A percentile compares a stretch with the other conserved stretches of the same genome.
Conservation (phyloP, 2,888 invertebrate species). For the Ptychoptera albimana region DNA sequence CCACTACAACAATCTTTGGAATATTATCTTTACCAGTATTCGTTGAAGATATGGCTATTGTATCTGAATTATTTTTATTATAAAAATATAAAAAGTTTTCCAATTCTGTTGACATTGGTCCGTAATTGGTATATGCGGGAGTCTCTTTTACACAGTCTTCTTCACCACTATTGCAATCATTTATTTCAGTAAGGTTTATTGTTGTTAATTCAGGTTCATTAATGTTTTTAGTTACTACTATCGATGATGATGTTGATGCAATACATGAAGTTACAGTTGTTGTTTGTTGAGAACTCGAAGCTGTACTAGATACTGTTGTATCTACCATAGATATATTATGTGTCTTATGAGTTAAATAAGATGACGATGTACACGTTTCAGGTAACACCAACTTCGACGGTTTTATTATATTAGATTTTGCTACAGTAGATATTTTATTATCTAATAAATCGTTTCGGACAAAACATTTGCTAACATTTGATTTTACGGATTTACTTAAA, state of each 20-base stretch:
- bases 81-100: conserved; percentile 4
- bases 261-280: too few species aligned
- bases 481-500: background rate
- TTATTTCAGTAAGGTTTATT: too few species aligned
- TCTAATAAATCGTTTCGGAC: conserved; percentile 8
- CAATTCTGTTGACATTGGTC: background rate
- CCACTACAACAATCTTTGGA: background rate
- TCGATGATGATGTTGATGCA: too few species aligned
- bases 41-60: background rate
- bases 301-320: too few species aligned
- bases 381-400: too few species aligned
- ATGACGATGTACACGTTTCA: too few species aligned
- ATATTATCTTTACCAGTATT: background rate
- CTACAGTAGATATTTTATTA: background rate
- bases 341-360: too few species aligned
- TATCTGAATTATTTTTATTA: background rate
- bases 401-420: too few species aligned
- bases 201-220: too few species aligned
- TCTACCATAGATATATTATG: too few species aligned
- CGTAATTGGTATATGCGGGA: background rate
- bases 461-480: conserved; percentile 5
- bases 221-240: too few species aligned
- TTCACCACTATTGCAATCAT: background rate
- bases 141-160: conserved; percentile 1
- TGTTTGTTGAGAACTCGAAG: too few species aligned